Evolutionary conservation across 2,888 invertebrate species (phyloP).

Genomic region (Scaptodrosophila latifasciaeformis): DNA sequence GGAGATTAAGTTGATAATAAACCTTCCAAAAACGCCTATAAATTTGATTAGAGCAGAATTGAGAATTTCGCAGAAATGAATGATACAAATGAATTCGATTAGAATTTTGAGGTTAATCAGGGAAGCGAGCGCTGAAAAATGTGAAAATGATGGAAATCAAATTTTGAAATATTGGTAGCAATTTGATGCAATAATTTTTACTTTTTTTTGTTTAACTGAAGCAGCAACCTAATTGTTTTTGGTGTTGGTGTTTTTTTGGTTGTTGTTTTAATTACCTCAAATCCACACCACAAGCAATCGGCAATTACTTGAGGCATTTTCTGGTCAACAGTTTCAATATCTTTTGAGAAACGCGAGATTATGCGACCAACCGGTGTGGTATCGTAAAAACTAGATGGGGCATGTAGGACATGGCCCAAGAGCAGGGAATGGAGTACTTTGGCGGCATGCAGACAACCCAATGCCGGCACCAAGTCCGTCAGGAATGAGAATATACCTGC

Average conservation of each 20-base stretch:
- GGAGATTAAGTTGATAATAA: no score
- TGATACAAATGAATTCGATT: no score
- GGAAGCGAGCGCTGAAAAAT: no score
- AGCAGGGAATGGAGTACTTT: conserved; percentile 73
- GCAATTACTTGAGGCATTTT: conserved; percentile 75
- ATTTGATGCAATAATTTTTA: conserved; percentile 8
- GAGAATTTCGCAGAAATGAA: no score
- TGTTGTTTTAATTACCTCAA: conserved; percentile 76
- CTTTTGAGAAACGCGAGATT: conserved; percentile 77
- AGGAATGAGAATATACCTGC: conserved; percentile 82
- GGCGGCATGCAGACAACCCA: conserved; percentile 76
- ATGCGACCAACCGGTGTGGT: conserved; percentile 80
- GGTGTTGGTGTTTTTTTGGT: not conserved
- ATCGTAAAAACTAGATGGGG: conserved; percentile 79
- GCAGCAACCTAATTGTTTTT: conserved; percentile 17
- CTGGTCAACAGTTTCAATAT: conserved; percentile 75
- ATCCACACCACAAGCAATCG: conserved; percentile 78
- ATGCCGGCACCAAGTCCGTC: conserved; percentile 81
- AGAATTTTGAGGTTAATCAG: no score
- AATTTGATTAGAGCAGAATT: no score
- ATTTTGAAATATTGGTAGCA: conserved; percentile 10
- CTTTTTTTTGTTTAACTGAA: no score
- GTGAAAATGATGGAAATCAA: not conserved
- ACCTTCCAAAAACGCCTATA: no score
- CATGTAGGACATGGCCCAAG: conserved; percentile 76